phyloP scores from a whole-genome alignment of 2,113 vertebrate species.

The Parus major region DNA sequence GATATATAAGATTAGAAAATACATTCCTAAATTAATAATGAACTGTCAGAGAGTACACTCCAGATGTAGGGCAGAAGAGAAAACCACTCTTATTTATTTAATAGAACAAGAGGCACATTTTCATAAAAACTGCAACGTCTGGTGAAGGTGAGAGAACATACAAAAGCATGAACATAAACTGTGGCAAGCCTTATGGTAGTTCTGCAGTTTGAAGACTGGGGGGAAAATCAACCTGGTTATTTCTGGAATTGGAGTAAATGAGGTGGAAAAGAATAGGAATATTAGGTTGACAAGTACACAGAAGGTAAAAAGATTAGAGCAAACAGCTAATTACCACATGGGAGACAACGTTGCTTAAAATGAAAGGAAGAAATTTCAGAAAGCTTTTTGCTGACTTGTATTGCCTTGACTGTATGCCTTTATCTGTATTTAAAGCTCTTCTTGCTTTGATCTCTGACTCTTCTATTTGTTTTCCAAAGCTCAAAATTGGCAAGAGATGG shows the following conservation, averaged over 20 bases:
- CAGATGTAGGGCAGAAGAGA: background rate
- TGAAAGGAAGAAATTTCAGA: background rate
- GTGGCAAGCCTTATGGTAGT: background rate
- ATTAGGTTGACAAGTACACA: background rate
- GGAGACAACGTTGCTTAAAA: background rate
- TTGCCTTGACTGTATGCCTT: background rate
- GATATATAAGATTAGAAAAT: background rate
- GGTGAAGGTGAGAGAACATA: background rate
- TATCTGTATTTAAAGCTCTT: background rate
- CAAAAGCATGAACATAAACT: background rate
- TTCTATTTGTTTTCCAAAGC: background rate
- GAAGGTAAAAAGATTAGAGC: background rate
- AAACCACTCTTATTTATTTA: background rate
- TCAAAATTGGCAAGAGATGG: background rate
- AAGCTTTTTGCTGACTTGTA: background rate
- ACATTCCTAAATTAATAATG: background rate
- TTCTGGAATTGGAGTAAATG: conserved; percentile 2
- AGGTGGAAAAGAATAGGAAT: background rate
- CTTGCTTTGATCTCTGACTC: background rate
- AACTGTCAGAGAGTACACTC: background rate
- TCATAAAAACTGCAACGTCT: background rate
- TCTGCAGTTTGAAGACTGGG: background rate
- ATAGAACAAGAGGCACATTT: background rate
- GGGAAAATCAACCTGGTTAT: background rate
- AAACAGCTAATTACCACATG: background rate